Evolutionary conservation across 2,888 invertebrate species (phyloP).

Genomic region (Andrena flavipes): DNA sequence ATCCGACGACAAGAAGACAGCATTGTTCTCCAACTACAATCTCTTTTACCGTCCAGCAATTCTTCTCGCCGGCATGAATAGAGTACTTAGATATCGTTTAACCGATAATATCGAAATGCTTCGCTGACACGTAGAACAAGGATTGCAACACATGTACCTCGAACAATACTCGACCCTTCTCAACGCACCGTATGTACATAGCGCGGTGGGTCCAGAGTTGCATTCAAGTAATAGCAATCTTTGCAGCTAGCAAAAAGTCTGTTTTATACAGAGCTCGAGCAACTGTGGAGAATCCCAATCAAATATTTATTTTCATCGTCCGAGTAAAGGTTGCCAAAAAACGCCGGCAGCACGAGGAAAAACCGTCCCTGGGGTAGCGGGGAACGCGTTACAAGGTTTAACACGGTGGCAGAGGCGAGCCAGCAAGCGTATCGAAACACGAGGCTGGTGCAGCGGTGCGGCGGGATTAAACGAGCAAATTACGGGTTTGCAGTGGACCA

Average conservation of each 20-base stretch:
- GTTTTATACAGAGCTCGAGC: neutral
- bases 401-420: slow-evolving; percentile 38
- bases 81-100: slow-evolving; percentile 11
- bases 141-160: slow-evolving; percentile 18
- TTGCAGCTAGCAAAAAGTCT: neutral
- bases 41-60: neutral
- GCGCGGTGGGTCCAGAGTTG: neutral
- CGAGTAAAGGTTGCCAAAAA: neutral
- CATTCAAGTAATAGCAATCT: neutral
- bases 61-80: neutral
- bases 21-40: slow-evolving; percentile 15
- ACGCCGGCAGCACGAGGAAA: neutral
- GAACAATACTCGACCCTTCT: slow-evolving; percentile 29
- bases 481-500: slow-evolving; percentile 66
- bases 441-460: slow-evolving; percentile 38
- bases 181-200: slow-evolving; percentile 5
- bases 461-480: slow-evolving; percentile 69
- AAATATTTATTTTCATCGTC: slow-evolving; percentile 1
- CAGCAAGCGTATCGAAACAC: slow-evolving; percentile 33
- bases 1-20: neutral
- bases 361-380: neutral
- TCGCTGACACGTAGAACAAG: slow-evolving; percentile 6
- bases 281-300: neutral
- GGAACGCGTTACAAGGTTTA: slow-evolving; percentile 27
- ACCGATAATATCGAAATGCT: slow-evolving; percentile 37